phyloP scores from a whole-genome alignment of 2,797 vertebrate species.

The Sarcophilus harrisii region DNA sequence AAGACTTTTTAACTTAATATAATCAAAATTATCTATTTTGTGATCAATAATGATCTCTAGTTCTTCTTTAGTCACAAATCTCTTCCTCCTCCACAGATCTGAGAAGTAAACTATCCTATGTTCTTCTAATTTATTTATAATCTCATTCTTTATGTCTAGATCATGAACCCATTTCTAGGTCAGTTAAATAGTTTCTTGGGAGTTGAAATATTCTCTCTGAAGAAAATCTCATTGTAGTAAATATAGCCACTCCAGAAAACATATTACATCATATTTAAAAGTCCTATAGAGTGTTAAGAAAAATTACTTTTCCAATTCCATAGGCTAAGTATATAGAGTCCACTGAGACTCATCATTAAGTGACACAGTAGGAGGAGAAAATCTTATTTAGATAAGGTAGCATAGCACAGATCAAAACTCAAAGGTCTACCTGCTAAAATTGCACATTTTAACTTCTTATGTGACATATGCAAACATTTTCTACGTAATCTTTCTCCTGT shows the following conservation, averaged over 20 bases:
- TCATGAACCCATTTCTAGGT: no score
- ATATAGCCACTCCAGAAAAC: neutral
- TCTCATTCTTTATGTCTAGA: no score
- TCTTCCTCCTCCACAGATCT: no score
- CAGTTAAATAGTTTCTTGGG: no score
- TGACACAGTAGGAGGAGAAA: conserved; percentile 17
- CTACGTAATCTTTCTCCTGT: neutral
- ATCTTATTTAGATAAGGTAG: conserved; percentile 9
- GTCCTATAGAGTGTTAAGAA: neutral
- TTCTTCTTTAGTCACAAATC: no score
- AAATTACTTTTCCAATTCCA: neutral
- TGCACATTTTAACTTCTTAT: conserved; percentile 15
- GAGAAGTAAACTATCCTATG: no score
- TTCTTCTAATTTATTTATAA: no score
- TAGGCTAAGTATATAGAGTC: neutral
- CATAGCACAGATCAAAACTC: neutral
- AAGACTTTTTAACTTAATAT: no score
- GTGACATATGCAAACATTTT: neutral
- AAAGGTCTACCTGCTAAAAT: neutral
- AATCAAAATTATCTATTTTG: no score
- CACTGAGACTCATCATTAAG: neutral
- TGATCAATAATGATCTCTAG: no score
- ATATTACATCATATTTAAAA: neutral
- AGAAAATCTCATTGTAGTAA: neutral
- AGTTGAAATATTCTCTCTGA: neutral